phyloP scores from a whole-genome alignment of 2,113 vertebrate genomes.

The Alaudala cheleensis region DNA sequence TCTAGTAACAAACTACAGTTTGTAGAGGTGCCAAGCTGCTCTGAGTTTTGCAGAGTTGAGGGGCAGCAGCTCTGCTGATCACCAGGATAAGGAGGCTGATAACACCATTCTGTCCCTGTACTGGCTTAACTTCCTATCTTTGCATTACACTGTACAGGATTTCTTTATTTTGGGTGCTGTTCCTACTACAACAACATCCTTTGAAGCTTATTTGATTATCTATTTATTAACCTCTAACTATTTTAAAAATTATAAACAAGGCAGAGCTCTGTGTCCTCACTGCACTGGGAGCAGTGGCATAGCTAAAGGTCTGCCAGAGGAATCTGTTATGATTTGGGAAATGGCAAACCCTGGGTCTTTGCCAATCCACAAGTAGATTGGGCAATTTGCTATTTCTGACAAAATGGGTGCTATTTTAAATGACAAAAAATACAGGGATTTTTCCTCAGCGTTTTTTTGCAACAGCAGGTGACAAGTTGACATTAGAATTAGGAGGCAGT shows the following conservation, averaged over 20 bases:
- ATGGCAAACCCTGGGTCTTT: neutral
- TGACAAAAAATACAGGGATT: fast-evolving
- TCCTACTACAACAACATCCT: neutral
- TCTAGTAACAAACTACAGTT: neutral
- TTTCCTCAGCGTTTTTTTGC: neutral
- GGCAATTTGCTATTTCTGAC: neutral
- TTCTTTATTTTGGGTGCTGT: neutral
- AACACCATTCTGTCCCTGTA: neutral
- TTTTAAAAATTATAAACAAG: neutral
- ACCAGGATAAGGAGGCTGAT: neutral
- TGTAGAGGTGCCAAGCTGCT: neutral
- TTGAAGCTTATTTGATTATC: neutral
- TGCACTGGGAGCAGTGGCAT: neutral
- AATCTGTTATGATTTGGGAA: neutral
- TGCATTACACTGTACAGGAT: fast-evolving
- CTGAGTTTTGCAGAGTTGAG: neutral
- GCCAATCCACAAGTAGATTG: neutral
- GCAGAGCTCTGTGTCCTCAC: neutral
- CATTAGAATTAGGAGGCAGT: neutral
- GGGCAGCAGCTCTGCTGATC: neutral
- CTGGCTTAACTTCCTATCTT: neutral
- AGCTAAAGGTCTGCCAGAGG: neutral
- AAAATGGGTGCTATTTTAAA: neutral
- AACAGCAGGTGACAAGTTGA: neutral
- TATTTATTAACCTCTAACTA: neutral